Evolutionary conservation across 2,113 vertebrate species (phyloP), one percentile per base, ranked within the genome.

Genomic region (Eulemur macaco): DNA sequence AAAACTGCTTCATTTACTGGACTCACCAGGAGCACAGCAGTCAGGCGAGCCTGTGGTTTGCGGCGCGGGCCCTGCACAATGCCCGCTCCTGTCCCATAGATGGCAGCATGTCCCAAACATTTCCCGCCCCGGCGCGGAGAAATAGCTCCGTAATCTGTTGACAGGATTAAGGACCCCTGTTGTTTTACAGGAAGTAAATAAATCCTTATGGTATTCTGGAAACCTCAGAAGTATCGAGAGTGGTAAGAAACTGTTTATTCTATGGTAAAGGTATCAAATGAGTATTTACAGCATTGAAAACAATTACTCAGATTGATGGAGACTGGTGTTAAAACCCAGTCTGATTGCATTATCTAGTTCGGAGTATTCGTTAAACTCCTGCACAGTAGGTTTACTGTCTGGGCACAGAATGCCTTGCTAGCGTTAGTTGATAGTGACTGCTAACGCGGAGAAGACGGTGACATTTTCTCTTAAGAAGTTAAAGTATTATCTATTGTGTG

Each of bases 81-180:
- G 29, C 27, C 94, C 9, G 0, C 8, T 0, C 1, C 52, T 83
- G 9, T 66, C 98, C 99, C 97, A 99, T 98, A 99, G 99, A 99
- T 99, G 99, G 99, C 99, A 99, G 99, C 99, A 99, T 99, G 99
- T 99, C 99, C 98, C 99, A 99, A 99, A 99, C 98, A 98, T 99
- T 98, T 93, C 66, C 60, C 60, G 1, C 4, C 34, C 3, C 0
- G 39, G 0, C 14, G 7, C 23, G 12, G 31, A 71, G 15, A 63
- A 89, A 31, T 31, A 31, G 3, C 88, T 98, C 60, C 60, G 1
- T 84, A 92, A 97, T 98, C 92, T 91, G 8, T 89, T 94, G 96
- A 98, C 88, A 98, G 80, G 68, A 96, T 98, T 98, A 98, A 98
- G 84, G 95, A 97, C 96, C 98, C 64, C 82, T 97, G 93, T 97